Evolutionary conservation across 2,113 vertebrate genomes (phyloP).

Genomic region (Lepus timidus): DNA sequence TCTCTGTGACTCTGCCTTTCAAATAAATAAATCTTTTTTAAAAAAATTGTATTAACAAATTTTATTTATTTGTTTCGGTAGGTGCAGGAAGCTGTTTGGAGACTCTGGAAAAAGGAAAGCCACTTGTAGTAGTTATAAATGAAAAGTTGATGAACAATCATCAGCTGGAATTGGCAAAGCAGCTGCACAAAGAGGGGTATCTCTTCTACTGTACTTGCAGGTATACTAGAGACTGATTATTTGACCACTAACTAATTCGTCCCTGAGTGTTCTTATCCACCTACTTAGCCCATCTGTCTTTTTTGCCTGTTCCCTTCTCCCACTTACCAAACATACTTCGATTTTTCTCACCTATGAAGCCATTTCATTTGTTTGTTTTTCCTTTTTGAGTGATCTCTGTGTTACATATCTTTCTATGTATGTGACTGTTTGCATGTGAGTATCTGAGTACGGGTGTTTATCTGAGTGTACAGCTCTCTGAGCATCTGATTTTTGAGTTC

Average conservation of each 20-base stretch:
- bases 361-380: not conserved
- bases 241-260: not conserved
- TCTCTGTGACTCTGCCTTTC: no score
- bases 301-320: not conserved
- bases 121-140: conserved; percentile 94
- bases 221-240: conserved; percentile 84
- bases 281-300: conserved; percentile 22
- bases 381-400: not conserved
- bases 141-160: conserved; percentile 98
- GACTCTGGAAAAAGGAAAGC: conserved; percentile 92
- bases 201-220: conserved; percentile 96
- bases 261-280: not conserved
- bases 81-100: conserved; percentile 96
- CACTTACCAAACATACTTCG: conserved; percentile 29
- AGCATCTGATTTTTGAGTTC: conserved; percentile 43
- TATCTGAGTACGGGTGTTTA: no score
- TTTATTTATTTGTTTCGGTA: conserved; percentile 76
- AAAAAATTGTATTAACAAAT: no score
- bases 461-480: not conserved
- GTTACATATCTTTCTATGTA: not conserved
- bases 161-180: conserved; percentile 95
- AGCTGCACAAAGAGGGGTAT: conserved; percentile 92
- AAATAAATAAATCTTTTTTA: no score
- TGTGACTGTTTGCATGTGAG: conserved; percentile 25
- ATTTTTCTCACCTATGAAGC: conserved; percentile 48